phyloP scores from a whole-genome alignment of 2,797 vertebrate genomes.

The Xenops minutus region DNA sequence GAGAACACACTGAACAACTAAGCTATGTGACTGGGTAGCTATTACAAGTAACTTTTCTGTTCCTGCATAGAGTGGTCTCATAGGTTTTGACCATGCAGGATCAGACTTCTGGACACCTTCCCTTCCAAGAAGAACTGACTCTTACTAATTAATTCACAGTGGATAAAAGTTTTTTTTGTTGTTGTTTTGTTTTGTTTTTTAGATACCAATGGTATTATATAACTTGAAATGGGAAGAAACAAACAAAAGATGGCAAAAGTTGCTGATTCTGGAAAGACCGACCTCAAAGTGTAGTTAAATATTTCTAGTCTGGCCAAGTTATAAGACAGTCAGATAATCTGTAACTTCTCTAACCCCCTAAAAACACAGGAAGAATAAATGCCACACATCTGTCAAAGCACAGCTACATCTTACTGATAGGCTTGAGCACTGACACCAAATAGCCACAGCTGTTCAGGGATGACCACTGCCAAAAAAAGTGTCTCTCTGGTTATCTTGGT shows the following conservation, averaged over 20 bases:
- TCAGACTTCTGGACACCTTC: not conserved
- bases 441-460: fast-evolving
- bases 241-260: not conserved
- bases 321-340: not conserved
- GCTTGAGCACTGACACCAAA: not conserved
- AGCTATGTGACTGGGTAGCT: not conserved
- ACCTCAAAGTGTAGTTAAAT: not conserved
- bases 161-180: not conserved
- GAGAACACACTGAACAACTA: not conserved
- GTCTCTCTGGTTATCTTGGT: not conserved
- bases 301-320: not conserved
- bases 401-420: not conserved
- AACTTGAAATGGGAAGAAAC: not conserved
- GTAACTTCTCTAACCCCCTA: not conserved
- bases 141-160: not conserved
- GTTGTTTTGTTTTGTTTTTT: not conserved
- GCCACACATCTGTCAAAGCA: not conserved
- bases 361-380: not conserved
- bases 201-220: not conserved
- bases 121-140: not conserved
- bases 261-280: not conserved
- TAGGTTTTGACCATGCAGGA: not conserved
- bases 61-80: not conserved
- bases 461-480: not conserved
- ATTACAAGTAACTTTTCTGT: not conserved